phyloP scores from a whole-genome alignment of 2,888 invertebrate genomes.

The Acanthopleura granulata region DNA sequence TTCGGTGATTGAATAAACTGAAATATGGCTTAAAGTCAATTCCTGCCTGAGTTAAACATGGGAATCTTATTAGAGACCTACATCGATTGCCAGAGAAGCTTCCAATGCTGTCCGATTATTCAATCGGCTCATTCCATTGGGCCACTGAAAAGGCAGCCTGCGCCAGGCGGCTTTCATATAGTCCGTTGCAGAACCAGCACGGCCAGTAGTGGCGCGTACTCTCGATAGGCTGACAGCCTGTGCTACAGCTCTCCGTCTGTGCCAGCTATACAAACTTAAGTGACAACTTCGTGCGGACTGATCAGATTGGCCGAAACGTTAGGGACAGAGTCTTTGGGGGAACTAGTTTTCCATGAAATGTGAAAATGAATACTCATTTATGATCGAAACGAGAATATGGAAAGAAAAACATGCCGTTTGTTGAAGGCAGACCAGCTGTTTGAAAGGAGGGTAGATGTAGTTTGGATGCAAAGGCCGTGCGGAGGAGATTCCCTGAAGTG shows the following conservation, averaged over 20 bases:
- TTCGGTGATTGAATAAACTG: neutral
- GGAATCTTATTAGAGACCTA: conserved; percentile 10
- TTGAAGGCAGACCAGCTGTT: neutral
- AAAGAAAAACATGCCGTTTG: neutral
- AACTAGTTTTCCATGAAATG: no score
- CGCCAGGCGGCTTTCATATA: neutral
- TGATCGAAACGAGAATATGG: no score
- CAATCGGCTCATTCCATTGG: neutral
- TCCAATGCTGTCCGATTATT: neutral
- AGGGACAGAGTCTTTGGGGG: no score
- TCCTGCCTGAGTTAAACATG: neutral
- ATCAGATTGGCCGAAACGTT: no score
- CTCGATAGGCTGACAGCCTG: no score
- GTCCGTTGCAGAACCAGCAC: neutral
- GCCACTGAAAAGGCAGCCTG: neutral
- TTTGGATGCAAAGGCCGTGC: neutral
- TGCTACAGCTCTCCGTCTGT: no score
- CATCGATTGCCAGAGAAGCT: neutral
- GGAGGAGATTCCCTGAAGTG: neutral
- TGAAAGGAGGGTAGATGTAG: neutral
- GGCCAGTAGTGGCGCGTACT: no score
- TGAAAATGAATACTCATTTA: no score
- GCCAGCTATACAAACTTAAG: no score
- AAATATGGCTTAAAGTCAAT: neutral
- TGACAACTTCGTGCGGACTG: no score